Base-by-base conservation (phyloP, 2,888 invertebrate genomes). In the Oscheius sp. region DNA sequence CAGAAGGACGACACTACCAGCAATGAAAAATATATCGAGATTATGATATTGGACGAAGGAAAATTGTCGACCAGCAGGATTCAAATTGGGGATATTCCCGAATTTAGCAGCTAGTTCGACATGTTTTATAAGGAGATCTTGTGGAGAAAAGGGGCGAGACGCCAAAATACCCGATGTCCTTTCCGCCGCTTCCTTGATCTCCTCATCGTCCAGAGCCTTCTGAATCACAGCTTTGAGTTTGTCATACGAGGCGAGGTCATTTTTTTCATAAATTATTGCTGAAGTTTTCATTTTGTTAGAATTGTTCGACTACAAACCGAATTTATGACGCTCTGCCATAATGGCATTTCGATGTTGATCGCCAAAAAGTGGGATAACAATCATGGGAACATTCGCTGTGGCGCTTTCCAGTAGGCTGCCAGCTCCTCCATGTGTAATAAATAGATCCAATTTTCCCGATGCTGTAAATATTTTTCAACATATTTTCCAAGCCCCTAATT, bases 401-500 rank as follows among this genome's bases (percentile, higher is more conserved):
- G 70, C 70, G n/a, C 43, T 21, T 70, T 70, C 70, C 13, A 49
- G 45, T 1, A 70, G 18, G 27, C 70, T 70, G 1, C 70, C 70
- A n/a, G 70, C 70, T 2, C 70, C 70, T 16, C 70, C 70, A 35
- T 70, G 70, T 16, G 70, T 70, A 2, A 70, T 21, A 29, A 70
- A 70, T 16, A 70, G 70, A 43, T 63, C 63, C 7, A 63, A 23
- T 23, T 63, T 21, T 18, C 63, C 63, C 3, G 63, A 63, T 9
- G 45, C 63, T 63, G 46, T 45, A 45, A 35, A 9, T 3, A 3
- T 35, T 6, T 35, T 35, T 35, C n/a, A n/a, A n/a, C n/a, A n/a
- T n/a, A n/a, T n/a, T n/a, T n/a, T n/a, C n/a, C n/a, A n/a, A n/a
- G n/a, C n/a, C n/a, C n/a, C n/a, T n/a, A n/a, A n/a, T n/a, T n/a